Evolutionary conservation across 1,140 invertebrate genomes (phyloP).

Genomic region (Drosophila sechellia): DNA sequence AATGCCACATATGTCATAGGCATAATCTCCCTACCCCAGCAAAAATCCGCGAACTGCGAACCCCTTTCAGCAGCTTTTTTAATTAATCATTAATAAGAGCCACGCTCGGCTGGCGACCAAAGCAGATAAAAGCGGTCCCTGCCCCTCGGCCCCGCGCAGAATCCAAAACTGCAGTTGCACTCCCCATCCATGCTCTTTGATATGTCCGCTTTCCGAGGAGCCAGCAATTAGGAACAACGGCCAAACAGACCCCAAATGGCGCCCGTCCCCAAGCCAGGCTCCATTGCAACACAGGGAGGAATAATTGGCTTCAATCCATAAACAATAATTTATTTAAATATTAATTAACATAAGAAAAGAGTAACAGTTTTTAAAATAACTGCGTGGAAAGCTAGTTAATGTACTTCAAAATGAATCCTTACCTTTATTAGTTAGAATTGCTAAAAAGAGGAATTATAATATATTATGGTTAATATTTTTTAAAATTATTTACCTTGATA

Average conservation of each 20-base stretch:
- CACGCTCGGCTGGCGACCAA: slow-evolving; percentile 67
- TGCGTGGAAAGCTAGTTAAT: no score
- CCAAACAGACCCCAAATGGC: slow-evolving; percentile 10
- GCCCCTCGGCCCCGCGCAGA: slow-evolving; percentile 33
- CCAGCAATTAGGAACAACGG: slow-evolving; percentile 66
- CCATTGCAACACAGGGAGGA: slow-evolving; percentile 7
- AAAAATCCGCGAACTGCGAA: not conserved
- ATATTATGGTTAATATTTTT: no score
- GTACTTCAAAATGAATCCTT: no score
- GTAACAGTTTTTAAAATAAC: no score
- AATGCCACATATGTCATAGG: slow-evolving; percentile 80
- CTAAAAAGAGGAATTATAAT: no score
- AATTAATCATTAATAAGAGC: slow-evolving; percentile 79
- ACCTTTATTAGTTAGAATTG: no score
- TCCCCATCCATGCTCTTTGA: slow-evolving; percentile 52
- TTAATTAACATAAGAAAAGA: not conserved
- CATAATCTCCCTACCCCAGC: slow-evolving; percentile 20
- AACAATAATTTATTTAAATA: not conserved
- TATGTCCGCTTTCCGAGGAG: slow-evolving; percentile 50
- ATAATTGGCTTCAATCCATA: not conserved
- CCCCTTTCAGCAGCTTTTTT: slow-evolving; percentile 64
- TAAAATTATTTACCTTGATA: no score
- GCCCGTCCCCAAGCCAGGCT: slow-evolving; percentile 15
- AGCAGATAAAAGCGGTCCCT: slow-evolving; percentile 40
- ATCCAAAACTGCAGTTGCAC: slow-evolving; percentile 61